phyloP scores from a whole-genome alignment of 2,797 vertebrate species.

The Huso huso region DNA sequence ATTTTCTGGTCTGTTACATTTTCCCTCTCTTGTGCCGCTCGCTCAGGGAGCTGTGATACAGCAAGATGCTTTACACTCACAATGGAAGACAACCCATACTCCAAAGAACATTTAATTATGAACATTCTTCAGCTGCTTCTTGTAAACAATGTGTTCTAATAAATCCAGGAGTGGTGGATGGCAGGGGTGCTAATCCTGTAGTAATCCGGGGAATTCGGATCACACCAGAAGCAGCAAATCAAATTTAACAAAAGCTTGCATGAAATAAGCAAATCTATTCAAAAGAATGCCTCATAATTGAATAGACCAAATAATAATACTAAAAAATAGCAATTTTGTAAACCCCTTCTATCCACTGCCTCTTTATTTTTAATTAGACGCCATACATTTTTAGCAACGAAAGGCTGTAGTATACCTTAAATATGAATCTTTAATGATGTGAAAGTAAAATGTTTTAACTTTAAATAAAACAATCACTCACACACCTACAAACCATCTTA shows the following conservation, averaged over 20 bases:
- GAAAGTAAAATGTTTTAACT: too few species aligned
- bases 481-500: slow-evolving; percentile 28
- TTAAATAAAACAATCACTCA: too few species aligned
- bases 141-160: slow-evolving; percentile 8
- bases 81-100: slow-evolving; percentile 8
- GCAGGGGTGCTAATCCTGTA: slow-evolving; percentile 8
- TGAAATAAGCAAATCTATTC: slow-evolving; percentile 1
- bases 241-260: not conserved
- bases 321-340: too few species aligned
- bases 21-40: slow-evolving; percentile 45
- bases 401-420: too few species aligned
- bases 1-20: slow-evolving; percentile 91
- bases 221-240: slow-evolving; percentile 4
- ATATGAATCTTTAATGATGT: too few species aligned
- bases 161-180: not conserved
- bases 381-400: too few species aligned
- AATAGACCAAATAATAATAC: not conserved
- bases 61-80: slow-evolving; percentile 5
- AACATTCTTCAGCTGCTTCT: slow-evolving; percentile 8
- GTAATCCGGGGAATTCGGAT: slow-evolving; percentile 5
- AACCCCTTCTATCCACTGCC: too few species aligned
- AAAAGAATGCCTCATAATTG: not conserved
- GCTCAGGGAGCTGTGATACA: slow-evolving; percentile 60
- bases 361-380: too few species aligned
- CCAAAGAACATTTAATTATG: slow-evolving; percentile 10